phyloP scores from a whole-genome alignment of 2,797 vertebrate species.

The Gorsachius magnificus region DNA sequence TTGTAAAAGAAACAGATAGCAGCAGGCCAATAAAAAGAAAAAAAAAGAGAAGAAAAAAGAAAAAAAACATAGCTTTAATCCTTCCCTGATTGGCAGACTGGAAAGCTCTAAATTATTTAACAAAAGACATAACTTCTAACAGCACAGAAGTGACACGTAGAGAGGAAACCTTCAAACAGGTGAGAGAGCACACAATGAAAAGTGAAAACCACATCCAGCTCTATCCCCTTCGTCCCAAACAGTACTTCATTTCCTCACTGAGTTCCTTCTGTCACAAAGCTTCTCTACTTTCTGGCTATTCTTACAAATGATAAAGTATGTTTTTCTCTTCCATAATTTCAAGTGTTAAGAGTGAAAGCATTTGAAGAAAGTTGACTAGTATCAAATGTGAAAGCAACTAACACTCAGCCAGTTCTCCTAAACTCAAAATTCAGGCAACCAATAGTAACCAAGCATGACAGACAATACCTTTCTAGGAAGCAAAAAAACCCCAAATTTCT shows the following conservation, averaged over 20 bases:
- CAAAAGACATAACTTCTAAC: conserved; percentile 83
- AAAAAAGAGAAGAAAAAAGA: conserved; percentile 45
- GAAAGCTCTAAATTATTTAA: conserved; percentile 81
- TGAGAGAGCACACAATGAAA: conserved; percentile 53
- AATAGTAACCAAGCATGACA: background rate
- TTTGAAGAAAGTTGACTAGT: background rate
- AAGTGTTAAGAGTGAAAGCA: background rate
- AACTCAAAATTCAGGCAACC: background rate
- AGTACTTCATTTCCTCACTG: background rate
- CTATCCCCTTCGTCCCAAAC: conserved; percentile 26
- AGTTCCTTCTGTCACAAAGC: background rate
- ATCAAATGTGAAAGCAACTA: background rate
- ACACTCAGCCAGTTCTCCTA: background rate
- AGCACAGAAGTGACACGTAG: conserved; percentile 68
- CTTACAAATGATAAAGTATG: background rate
- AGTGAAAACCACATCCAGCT: conserved; percentile 33
- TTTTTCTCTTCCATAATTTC: conserved; percentile 10
- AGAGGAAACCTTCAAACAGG: conserved; percentile 73
- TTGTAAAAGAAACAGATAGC: conserved; percentile 69
- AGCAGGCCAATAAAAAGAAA: conserved; percentile 76
- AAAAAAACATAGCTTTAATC: conserved; percentile 70
- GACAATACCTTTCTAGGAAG: background rate
- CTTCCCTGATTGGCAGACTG: conserved; percentile 71
- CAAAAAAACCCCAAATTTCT: background rate
- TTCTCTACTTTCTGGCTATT: background rate